Evolutionary conservation across 2,888 invertebrate genomes (phyloP).

Genomic region (Protodeltote pygarga): DNA sequence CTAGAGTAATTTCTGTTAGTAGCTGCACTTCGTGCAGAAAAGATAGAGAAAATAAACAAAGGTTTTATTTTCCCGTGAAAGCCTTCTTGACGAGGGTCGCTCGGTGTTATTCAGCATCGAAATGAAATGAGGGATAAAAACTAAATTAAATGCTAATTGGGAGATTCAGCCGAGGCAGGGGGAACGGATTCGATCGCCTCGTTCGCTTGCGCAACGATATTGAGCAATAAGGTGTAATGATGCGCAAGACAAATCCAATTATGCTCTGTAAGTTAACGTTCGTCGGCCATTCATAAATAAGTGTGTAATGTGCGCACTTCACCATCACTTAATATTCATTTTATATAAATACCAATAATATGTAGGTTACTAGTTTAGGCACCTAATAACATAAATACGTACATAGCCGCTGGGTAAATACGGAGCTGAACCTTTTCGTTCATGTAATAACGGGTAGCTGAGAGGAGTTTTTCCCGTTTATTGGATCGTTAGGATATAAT

Average conservation of each 20-base stretch:
- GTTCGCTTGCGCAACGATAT: conserved; percentile 62
- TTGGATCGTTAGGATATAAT: conserved; percentile 85
- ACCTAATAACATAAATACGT: conserved; percentile 64
- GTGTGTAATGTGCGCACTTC: conserved; percentile 18
- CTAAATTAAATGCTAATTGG: conserved; percentile 82
- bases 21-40: conserved; percentile 66
- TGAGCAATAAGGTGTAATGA: conserved; percentile 69
- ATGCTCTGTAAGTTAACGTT: conserved; percentile 47
- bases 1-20: conserved; percentile 70
- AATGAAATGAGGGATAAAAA: conserved; percentile 80
- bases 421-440: conserved; percentile 69
- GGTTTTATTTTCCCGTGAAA: conserved; percentile 74
- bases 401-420: conserved; percentile 61
- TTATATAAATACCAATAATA: conserved; percentile 29
- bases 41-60: conserved; percentile 78
- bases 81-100: conserved; percentile 78
- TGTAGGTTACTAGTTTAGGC: conserved; percentile 48
- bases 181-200: conserved; percentile 60
- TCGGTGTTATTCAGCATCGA: conserved; percentile 74
- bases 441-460: conserved; percentile 75
- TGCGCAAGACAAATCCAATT: conserved; percentile 65
- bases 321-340: conserved; percentile 15
- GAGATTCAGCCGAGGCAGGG: conserved; percentile 66
- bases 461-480: conserved; percentile 82
- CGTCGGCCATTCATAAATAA: conserved; percentile 36